phyloP scores from a whole-genome alignment of 37 sponge, comb jelly and placozoan genomes.

The Theonella swinhoei region DNA sequence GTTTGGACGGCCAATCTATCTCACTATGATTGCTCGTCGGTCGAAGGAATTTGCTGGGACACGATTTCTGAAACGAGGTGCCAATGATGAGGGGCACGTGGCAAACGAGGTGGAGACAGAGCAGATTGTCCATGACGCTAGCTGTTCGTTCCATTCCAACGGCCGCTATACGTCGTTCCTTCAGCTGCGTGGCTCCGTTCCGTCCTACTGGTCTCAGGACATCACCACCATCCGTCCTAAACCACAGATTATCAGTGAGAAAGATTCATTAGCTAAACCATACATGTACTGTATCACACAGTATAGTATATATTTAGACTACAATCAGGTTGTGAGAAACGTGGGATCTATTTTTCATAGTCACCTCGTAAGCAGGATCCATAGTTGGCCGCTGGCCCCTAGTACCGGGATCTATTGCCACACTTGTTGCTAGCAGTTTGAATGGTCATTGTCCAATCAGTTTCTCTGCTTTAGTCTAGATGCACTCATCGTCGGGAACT shows the following conservation, averaged over 20 bases:
- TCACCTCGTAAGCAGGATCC: too few species aligned
- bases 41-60: constrained; percentile 96
- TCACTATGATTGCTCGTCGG: constrained; percentile 92
- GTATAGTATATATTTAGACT: too few species aligned
- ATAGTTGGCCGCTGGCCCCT: too few species aligned
- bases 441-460: too few species aligned
- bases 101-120: constrained; percentile 99
- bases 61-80: constrained; percentile 92
- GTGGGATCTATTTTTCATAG: background rate
- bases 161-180: constrained; percentile 92
- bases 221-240: constrained; percentile 50
- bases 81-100: constrained; percentile 94
- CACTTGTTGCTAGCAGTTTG: background rate
- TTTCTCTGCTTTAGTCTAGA: too few species aligned
- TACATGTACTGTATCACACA: background rate
- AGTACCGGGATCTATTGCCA: too few species aligned
- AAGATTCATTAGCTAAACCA: too few species aligned
- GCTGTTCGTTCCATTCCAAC: constrained; percentile 68
- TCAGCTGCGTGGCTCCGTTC: constrained; percentile 94
- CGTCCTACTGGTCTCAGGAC: constrained; percentile 94
- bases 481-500: too few species aligned
- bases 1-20: constrained; percentile 85
- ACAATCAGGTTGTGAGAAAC: background rate
- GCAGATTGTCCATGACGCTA: constrained; percentile 91
- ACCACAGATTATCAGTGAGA: constrained; percentile 64